Evolutionary conservation across 1,140 invertebrate species (phyloP).

Genomic region (Lordiphosa collinella): DNA sequence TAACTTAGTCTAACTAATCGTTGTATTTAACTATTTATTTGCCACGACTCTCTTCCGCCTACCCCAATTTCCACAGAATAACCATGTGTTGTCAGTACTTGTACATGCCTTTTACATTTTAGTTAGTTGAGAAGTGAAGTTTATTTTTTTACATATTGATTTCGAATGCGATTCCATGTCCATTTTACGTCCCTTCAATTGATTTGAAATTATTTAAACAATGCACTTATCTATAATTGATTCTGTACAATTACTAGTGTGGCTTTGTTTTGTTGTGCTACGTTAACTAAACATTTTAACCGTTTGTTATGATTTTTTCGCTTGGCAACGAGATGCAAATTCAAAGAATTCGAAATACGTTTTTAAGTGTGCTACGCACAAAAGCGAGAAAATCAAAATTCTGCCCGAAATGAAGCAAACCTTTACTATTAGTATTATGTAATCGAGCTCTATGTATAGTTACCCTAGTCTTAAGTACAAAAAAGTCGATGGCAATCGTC

Average conservation of each 20-base stretch:
- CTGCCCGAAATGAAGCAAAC: conserved; percentile 31
- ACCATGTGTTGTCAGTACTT: conserved; percentile 28
- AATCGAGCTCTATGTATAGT: conserved; percentile 53
- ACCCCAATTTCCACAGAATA: conserved; percentile 26
- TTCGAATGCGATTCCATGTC: conserved; percentile 44
- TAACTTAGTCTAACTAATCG: conserved; percentile 52
- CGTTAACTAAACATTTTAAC: conserved; percentile 7
- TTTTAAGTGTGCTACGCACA: conserved; percentile 42
- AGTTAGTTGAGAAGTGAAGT: conserved; percentile 12
- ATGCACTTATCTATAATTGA: conserved; percentile 13
- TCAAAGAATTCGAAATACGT: conserved; percentile 40
- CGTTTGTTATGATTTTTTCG: conserved; percentile 21
- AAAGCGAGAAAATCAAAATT: conserved; percentile 65
- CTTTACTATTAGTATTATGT: conserved; percentile 68
- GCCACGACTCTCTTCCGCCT: conserved; percentile 24
- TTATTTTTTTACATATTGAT: conserved; percentile 42
- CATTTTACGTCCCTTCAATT: conserved; percentile 58
- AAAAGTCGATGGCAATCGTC: conserved; percentile 33
- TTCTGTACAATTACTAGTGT: conserved; percentile 2
- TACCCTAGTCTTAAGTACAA: conserved; percentile 43
- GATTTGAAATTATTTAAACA: conserved; percentile 36
- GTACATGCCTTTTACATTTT: conserved; percentile 19
- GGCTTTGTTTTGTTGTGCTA: conserved; percentile 17
- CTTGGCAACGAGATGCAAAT: conserved; percentile 35
- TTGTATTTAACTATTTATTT: conserved; percentile 56